A percentile compares a stretch with the other conserved stretches of the same genome.
Evolutionary conservation across 2,113 vertebrate species (phyloP).

Genomic region (Semicossyphus pulcher): DNA sequence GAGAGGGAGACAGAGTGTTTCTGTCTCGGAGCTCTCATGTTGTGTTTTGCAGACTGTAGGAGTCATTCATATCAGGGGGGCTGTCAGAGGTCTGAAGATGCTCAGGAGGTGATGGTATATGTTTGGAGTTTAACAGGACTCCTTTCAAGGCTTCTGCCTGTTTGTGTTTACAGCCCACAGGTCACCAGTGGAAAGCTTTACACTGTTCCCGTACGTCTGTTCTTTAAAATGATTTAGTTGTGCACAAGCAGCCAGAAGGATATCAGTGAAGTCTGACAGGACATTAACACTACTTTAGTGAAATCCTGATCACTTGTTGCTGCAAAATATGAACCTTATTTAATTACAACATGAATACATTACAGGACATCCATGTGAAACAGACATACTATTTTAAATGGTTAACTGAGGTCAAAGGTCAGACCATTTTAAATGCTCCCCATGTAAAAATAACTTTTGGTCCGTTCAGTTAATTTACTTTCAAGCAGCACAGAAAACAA

Average conservation of each 20-base stretch:
- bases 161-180: not conserved
- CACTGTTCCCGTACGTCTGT: no score
- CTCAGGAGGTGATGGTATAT: not conserved
- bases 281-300: no score
- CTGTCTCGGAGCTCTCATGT: constrained; percentile 1
- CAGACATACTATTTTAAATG: not conserved
- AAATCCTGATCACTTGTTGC: no score
- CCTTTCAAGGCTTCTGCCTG: not conserved
- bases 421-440: not conserved
- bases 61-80: not conserved
- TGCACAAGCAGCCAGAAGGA: no score
- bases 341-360: no score
- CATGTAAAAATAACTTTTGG: not conserved
- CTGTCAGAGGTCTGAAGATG: not conserved
- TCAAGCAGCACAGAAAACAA: constrained; percentile 4
- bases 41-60: constrained; percentile 12
- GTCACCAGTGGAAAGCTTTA: no score
- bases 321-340: no score
- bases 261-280: no score
- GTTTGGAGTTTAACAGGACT: not conserved
- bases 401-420: not conserved
- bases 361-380: not conserved
- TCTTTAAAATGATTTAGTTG: no score
- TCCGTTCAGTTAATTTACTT: not conserved
- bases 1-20: not conserved